Conservation (phyloP, 2,113 vertebrate species). For the Charina bottae region DNA sequence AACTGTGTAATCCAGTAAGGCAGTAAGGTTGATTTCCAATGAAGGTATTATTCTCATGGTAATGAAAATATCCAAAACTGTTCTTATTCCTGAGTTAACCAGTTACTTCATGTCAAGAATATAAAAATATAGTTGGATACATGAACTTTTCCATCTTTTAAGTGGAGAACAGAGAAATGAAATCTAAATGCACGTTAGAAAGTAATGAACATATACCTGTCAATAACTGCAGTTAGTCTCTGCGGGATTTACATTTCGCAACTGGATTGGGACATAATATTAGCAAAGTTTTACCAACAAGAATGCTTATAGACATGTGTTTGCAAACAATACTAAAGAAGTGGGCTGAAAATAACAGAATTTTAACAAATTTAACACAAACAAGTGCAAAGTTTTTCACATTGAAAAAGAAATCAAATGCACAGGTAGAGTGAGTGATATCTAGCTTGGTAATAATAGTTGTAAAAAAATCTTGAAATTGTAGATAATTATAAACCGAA, state of each 20-base stretch:
- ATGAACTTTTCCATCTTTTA: neutral
- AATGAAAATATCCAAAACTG: neutral
- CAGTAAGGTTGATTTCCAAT: neutral
- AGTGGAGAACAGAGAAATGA: neutral
- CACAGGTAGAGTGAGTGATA: neutral
- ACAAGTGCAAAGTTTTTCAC: neutral
- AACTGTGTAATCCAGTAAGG: neutral
- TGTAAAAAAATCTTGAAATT: neutral
- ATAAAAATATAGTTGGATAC: neutral
- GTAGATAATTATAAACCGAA: neutral
- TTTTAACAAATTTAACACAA: neutral
- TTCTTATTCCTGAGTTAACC: neutral
- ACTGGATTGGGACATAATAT: neutral
- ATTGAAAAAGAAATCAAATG: neutral
- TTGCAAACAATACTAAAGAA: neutral
- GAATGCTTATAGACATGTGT: neutral
- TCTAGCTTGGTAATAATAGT: neutral
- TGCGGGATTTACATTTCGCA: neutral
- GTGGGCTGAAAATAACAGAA: neutral
- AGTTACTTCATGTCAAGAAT: neutral
- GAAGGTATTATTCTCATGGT: neutral
- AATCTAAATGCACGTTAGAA: neutral
- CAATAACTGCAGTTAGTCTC: neutral
- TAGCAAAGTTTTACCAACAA: neutral
- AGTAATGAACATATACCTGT: neutral